Base-by-base conservation (phyloP, 2,113 vertebrate species). In the Sigmodon hispidus region DNA sequence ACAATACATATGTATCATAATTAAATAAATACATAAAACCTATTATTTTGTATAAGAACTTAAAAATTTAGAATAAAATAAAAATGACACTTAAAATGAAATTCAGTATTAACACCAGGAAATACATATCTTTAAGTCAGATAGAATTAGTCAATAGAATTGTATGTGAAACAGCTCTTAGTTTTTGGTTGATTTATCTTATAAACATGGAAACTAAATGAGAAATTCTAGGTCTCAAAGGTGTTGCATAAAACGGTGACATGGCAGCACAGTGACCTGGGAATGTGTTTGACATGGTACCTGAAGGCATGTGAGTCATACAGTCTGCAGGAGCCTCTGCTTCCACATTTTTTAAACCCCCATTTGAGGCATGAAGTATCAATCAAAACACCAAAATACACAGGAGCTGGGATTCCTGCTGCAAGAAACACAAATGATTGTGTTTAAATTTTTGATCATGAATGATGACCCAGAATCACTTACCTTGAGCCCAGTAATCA, bases 361-460 rank as follows among this genome's bases (percentile, higher is more conserved):
- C 99, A 99, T 97, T 99, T 99, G 91, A 99, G 98, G 97, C 99
- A 99, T 0, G 99, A 99, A 40, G 98, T 99, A 89, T 99, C 99
- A 50, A 99, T 99, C 69, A 99, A 97, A 73, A 99, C 99, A 96
- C 99, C 99, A 84, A 99, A 99, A 97, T 99, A 99, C 67, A 99
- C 98, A 0, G 99, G 99, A 55, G 99, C 99, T 90, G 99, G 99
- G 95, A 99, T 99, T 95, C 99, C 99, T 95, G 99, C 99, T 99
- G 98, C 69, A 70, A 81, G 34, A 80, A 72, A 96, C 86, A 94
- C 17, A 93, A 90, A 87, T 50, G 55, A 75, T 76, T 84, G 22
- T 45, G 67, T 21, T 29, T 73, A 21, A 90, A 7, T 57, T 75
- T 84, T 81, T 63, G 48, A 22, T 26, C 72, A 91, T 43, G 40